Conservation (phyloP, 2,797 vertebrate species). For the Sebastes diaconus region DNA sequence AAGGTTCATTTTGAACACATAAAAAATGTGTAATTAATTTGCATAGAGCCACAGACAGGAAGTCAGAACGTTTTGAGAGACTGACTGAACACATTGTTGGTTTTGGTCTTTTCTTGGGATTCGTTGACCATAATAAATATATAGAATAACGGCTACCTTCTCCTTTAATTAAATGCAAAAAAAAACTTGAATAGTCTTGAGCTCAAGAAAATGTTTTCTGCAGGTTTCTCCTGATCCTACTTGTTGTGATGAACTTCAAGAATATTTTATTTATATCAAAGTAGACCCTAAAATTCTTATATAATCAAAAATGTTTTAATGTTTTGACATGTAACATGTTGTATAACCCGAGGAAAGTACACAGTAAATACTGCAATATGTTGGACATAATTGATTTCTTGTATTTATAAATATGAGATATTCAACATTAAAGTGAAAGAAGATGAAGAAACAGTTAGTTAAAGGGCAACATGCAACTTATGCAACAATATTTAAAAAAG, state of each 20-base stretch:
- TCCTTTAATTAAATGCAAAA: not conserved
- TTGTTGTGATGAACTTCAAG: not conserved
- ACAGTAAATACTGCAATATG: not conserved
- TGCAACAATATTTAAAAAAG: no score
- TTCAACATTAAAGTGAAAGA: not conserved
- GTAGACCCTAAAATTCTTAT: not conserved
- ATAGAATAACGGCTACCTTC: not conserved
- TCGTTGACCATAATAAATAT: not conserved
- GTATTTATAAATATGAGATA: not conserved
- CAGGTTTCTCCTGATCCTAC: not conserved
- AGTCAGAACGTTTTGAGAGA: not conserved
- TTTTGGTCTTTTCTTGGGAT: not conserved
- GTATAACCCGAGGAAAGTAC: not conserved
- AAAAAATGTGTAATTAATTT: no score
- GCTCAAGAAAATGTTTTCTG: not conserved
- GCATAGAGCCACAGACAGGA: not conserved
- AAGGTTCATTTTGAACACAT: no score
- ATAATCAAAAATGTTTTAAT: not conserved
- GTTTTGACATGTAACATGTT: not conserved
- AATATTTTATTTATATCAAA: not conserved
- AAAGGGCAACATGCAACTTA: not conserved
- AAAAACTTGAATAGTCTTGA: no score
- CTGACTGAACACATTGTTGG: not conserved
- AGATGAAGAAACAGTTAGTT: not conserved
- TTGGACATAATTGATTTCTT: not conserved